These are phyloP conservation scores for Amphiprion percula DNA, from an alignment of 2,113 vertebrate species.

Conservation along the genomic window DNA sequence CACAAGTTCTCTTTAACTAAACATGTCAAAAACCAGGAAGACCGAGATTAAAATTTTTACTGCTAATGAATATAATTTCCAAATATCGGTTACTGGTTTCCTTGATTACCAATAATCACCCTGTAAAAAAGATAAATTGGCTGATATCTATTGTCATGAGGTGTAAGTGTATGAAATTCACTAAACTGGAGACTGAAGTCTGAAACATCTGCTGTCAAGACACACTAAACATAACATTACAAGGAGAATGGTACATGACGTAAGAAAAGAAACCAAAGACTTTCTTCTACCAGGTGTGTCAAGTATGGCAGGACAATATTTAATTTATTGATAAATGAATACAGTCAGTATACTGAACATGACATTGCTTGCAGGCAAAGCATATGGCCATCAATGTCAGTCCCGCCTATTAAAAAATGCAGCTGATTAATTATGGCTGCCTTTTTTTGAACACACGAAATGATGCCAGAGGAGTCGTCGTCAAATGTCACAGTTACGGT, in stretches of 20 bases:
- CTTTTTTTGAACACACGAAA: neutral
- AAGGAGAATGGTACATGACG: neutral
- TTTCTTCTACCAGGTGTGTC: neutral
- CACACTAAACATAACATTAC: neutral
- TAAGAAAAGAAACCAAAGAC: neutral
- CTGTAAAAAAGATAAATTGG: too few species aligned
- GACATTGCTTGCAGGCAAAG: neutral
- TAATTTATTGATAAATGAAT: neutral
- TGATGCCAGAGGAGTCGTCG: neutral
- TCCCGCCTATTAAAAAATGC: conserved; percentile 17
- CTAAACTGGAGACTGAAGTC: too few species aligned
- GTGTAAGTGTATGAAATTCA: too few species aligned
- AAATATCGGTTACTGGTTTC: too few species aligned
- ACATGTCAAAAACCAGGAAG: too few species aligned
- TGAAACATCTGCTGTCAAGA: too few species aligned
- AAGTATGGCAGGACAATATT: neutral
- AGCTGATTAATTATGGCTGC: neutral
- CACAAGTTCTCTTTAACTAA: too few species aligned
- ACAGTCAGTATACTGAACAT: neutral
- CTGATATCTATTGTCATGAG: too few species aligned
- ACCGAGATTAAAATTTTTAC: too few species aligned
- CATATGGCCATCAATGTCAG: neutral
- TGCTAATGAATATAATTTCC: too few species aligned
- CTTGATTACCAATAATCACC: too few species aligned
- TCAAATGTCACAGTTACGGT: neutral